Conservation (phyloP, 2,888 invertebrate species). For the Drosophila fulvimacula region DNA sequence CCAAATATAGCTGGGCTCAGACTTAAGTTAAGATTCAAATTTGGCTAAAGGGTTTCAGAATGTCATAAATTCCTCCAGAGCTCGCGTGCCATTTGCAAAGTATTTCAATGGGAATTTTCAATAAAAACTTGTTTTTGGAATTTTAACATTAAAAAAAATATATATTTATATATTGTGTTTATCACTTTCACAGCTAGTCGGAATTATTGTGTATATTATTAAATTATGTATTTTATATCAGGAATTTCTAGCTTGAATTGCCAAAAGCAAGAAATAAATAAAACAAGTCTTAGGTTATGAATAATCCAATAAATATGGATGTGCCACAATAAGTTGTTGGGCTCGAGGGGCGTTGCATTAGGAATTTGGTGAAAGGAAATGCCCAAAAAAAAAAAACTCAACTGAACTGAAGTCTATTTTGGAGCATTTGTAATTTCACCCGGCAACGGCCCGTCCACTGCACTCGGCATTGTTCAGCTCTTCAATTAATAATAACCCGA, state of each 20-base stretch:
- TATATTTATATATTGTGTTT: not conserved
- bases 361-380: slow-evolving; percentile 20
- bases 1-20: slow-evolving; percentile 11
- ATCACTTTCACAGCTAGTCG: slow-evolving; percentile 20
- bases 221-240: slow-evolving; percentile 35
- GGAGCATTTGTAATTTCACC: slow-evolving; percentile 26
- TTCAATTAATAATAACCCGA: slow-evolving; percentile 29
- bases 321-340: slow-evolving; percentile 29
- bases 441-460: slow-evolving; percentile 27
- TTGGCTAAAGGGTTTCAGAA: slow-evolving; percentile 2
- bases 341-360: not conserved
- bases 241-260: slow-evolving; percentile 50
- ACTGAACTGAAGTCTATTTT: slow-evolving; percentile 1
- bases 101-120: slow-evolving; percentile 25
- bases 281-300: slow-evolving; percentile 36
- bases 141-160: not conserved
- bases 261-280: slow-evolving; percentile 7
- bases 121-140: slow-evolving; percentile 23
- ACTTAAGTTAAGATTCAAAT: not conserved
- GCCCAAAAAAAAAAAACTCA: not conserved
- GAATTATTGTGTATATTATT: slow-evolving; percentile 20
- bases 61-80: slow-evolving; percentile 8
- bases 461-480: slow-evolving; percentile 26
- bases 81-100: slow-evolving; percentile 32
- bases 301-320: slow-evolving; percentile 50